phyloP scores from a whole-genome alignment of 30 jellyfish, hydroid and myxozoan species.

The Hydra vulgaris region DNA sequence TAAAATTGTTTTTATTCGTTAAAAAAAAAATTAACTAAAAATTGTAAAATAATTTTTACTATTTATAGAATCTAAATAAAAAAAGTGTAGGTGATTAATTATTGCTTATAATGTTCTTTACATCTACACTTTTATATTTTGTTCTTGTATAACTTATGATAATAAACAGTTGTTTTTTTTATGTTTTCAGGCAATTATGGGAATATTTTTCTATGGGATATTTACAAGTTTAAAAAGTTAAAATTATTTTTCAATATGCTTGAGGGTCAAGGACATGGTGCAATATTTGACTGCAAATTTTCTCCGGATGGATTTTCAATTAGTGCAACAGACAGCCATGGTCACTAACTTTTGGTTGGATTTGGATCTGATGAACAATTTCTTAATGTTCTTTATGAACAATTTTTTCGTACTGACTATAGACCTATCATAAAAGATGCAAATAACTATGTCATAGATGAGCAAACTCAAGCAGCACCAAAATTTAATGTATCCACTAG shows the following conservation, averaged over 20 bases:
- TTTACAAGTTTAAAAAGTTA: conserved; percentile 42
- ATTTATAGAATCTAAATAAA: too few species aligned
- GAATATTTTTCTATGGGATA: conserved; percentile 74
- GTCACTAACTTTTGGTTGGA: conserved; percentile 76
- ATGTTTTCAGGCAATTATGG: conserved; percentile 85
- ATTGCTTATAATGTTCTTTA: too few species aligned
- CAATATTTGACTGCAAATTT: conserved; percentile 83
- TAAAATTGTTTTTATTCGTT: too few species aligned
- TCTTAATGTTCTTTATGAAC: conserved; percentile 77
- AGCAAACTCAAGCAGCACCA: conserved; percentile 96
- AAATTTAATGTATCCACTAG: conserved; percentile 97
- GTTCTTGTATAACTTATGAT: neutral
- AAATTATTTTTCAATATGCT: conserved; percentile 74
- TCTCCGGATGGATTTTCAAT: conserved; percentile 80
- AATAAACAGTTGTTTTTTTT: neutral
- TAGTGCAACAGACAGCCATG: conserved; percentile 94
- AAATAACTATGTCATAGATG: conserved; percentile 76
- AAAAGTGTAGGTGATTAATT: too few species aligned
- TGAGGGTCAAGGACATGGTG: conserved; percentile 99
- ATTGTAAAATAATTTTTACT: too few species aligned
- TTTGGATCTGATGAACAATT: conserved; percentile 58
- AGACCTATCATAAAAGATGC: conserved; percentile 94
- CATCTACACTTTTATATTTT: too few species aligned
- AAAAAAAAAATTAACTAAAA: too few species aligned
- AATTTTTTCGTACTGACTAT: conserved; percentile 90